A percentile compares a stretch with the other conserved stretches of the same genome.
Conservation (phyloP, 2,888 invertebrate genomes). For the Chalcis sispes region DNA sequence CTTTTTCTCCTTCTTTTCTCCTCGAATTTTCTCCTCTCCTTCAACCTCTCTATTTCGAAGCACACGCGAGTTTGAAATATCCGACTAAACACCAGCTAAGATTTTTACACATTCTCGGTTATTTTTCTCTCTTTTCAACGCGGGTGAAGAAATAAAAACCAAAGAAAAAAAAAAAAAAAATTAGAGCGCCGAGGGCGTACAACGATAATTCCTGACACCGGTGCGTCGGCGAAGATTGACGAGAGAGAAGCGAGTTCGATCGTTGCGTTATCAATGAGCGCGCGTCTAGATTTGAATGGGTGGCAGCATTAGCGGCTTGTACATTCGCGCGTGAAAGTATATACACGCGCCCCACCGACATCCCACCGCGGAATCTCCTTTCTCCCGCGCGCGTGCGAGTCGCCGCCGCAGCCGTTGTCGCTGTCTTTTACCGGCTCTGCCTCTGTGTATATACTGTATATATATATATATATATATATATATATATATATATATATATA, state of each 20-base stretch:
- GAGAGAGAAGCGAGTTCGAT: not conserved
- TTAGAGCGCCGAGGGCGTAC: not conserved
- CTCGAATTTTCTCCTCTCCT: too few species aligned
- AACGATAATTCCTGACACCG: not conserved
- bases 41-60: too few species aligned
- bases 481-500: too few species aligned
- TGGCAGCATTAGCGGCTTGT: constrained; percentile 35
- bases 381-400: not conserved
- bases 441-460: too few species aligned
- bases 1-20: too few species aligned
- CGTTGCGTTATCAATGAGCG: constrained; percentile 43
- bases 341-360: constrained; percentile 35
- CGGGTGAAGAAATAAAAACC: too few species aligned
- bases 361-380: not conserved
- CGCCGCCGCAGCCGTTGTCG: constrained; percentile 4
- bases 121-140: too few species aligned
- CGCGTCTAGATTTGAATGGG: constrained; percentile 31
- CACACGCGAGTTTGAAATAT: too few species aligned
- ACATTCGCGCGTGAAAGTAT: constrained; percentile 44
- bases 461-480: too few species aligned
- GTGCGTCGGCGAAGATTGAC: not conserved
- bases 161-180: too few species aligned
- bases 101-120: too few species aligned
- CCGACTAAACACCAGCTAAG: too few species aligned
- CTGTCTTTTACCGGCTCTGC: not conserved